Conservation (phyloP, 1,140 invertebrate genomes). For the Homalodisca vitripennis region DNA sequence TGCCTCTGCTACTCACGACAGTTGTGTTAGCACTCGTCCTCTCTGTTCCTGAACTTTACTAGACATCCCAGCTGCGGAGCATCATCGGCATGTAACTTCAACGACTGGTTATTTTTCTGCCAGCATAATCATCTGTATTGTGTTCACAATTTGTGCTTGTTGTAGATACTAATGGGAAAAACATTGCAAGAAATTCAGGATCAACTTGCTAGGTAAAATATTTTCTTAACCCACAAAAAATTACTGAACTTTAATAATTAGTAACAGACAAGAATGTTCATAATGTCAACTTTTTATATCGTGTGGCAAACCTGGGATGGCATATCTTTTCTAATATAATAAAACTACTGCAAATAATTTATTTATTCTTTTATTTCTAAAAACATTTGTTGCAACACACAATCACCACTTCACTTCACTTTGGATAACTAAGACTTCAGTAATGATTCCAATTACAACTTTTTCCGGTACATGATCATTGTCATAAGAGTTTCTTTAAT, state of each 20-base stretch:
- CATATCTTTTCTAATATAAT: not conserved
- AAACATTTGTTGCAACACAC: not conserved
- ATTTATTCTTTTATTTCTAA: not conserved
- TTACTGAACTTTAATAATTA: not conserved
- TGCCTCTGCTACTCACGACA: constrained; percentile 16
- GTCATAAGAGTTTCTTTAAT: no score
- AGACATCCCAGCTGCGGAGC: constrained; percentile 58
- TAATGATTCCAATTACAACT: no score
- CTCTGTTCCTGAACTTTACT: constrained; percentile 71
- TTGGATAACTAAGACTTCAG: no score
- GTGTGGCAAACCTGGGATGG: not conserved
- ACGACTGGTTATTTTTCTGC: constrained; percentile 78
- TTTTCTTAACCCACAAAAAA: not conserved
- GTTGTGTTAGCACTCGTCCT: constrained; percentile 11
- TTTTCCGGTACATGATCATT: no score
- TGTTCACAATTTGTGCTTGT: constrained; percentile 62
- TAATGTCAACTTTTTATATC: not conserved
- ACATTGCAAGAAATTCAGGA: constrained; percentile 61
- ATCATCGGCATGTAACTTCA: constrained; percentile 64
- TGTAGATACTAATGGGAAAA: constrained; percentile 80
- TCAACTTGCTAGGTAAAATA: not conserved
- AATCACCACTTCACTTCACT: no score
- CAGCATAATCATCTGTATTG: constrained; percentile 58
- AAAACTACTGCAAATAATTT: not conserved
- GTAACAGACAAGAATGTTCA: not conserved